A percentile compares a stretch with the other conserved stretches of the same genome.
Evolutionary conservation across 2,797 vertebrate genomes (phyloP).

Genomic region (Sebastolobus alascanus): DNA sequence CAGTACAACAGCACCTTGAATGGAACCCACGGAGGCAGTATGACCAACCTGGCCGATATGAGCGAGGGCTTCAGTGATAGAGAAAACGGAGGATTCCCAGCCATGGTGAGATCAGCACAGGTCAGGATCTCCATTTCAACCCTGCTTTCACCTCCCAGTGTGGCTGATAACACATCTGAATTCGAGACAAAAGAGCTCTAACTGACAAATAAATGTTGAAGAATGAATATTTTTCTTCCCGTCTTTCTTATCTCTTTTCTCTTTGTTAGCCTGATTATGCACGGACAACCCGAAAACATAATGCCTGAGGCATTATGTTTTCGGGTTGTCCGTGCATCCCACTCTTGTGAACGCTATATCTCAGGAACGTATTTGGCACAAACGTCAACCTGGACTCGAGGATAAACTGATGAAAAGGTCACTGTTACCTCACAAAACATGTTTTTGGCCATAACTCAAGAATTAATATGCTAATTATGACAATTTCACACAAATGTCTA

Average conservation of each 20-base stretch:
- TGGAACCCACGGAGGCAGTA: conserved; percentile 88
- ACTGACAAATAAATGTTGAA: background rate
- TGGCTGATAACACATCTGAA: background rate
- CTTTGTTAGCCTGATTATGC: background rate
- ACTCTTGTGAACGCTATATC: too few relatives aligned
- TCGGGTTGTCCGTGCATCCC: too few relatives aligned
- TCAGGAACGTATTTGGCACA: too few relatives aligned
- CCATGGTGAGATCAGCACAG: conserved; percentile 85
- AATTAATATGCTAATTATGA: background rate
- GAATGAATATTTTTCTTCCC: too few relatives aligned
- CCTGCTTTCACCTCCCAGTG: background rate
- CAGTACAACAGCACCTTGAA: conserved; percentile 91
- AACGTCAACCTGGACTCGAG: too few relatives aligned
- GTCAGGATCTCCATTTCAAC: conserved; percentile 25
- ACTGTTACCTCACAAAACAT: background rate
- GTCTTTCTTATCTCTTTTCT: background rate
- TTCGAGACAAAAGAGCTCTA: background rate
- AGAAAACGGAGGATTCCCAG: conserved; percentile 88
- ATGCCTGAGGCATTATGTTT: too few relatives aligned
- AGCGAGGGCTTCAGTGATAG: conserved; percentile 88
- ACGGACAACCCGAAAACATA: too few relatives aligned
- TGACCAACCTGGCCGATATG: conserved; percentile 93
- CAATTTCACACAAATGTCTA: background rate
- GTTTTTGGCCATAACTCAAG: background rate
- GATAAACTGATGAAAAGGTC: too few relatives aligned